Conservation (phyloP, 2,797 vertebrate species). For the Nannoperca obscura region DNA sequence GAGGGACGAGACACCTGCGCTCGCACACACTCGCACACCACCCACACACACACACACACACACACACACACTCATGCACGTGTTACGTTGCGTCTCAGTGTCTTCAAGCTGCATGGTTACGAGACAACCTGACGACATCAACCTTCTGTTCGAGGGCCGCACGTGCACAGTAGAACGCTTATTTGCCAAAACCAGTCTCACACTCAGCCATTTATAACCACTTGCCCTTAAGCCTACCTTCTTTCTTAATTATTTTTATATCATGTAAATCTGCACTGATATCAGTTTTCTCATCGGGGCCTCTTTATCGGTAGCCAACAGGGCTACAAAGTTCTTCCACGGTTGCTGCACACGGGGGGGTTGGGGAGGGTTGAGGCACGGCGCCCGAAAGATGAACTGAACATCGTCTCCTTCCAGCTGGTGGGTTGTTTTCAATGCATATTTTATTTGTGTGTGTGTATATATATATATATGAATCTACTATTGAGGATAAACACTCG, state of each 20-base stretch:
- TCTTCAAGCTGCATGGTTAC: constrained; percentile 79
- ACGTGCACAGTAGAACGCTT: constrained; percentile 76
- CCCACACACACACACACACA: constrained; percentile 38
- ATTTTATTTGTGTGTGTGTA: constrained; percentile 82
- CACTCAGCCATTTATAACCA: constrained; percentile 87
- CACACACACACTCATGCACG: constrained; percentile 54
- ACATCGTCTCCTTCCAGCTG: constrained; percentile 66
- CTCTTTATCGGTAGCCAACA: constrained; percentile 56
- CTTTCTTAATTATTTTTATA: constrained; percentile 83
- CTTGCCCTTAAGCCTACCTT: constrained; percentile 85
- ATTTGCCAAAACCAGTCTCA: constrained; percentile 86
- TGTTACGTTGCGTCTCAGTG: constrained; percentile 69
- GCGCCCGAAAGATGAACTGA: constrained; percentile 58
- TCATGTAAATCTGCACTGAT: constrained; percentile 82
- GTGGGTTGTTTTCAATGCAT: constrained; percentile 65
- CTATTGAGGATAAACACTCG: constrained; percentile 69
- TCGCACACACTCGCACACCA: constrained; percentile 18
- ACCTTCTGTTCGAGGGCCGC: constrained; percentile 69
- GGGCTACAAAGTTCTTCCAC: constrained; percentile 76
- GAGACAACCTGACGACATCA: constrained; percentile 68
- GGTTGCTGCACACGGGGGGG: constrained; percentile 63
- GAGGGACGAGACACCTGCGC: constrained; percentile 55
- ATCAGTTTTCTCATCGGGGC: constrained; percentile 70
- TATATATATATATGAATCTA: constrained; percentile 74
- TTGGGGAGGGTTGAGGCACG: constrained; percentile 26